These are phyloP conservation scores for Podarcis cretensis DNA, from an alignment of 2,113 vertebrate species.

Conservation along the genomic window DNA sequence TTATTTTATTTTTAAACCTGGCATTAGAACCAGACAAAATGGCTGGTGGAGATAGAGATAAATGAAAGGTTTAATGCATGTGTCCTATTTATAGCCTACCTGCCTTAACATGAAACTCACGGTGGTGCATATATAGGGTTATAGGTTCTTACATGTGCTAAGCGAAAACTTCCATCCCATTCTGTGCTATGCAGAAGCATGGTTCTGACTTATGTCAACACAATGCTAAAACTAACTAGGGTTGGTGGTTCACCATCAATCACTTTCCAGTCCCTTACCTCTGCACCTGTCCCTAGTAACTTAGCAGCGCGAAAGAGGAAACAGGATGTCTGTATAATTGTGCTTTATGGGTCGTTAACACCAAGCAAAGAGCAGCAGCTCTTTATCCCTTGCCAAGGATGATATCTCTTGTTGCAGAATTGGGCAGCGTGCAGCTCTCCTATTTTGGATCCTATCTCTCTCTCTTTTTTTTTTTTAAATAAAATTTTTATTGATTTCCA, in stretches of 20 bases:
- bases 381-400: not conserved
- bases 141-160: not conserved
- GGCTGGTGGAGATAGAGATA: not conserved
- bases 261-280: not conserved
- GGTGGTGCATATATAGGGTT: not conserved
- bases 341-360: not conserved
- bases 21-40: not conserved
- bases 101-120: not conserved
- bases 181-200: not conserved
- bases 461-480: too few relatives aligned
- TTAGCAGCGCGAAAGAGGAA: not conserved
- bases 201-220: not conserved
- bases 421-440: not conserved
- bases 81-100: not conserved
- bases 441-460: not conserved
- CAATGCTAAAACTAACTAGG: not conserved
- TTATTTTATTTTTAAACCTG: not conserved
- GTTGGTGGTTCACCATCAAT: not conserved
- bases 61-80: not conserved
- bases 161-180: not conserved
- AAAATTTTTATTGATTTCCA: too few relatives aligned
- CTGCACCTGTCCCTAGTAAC: not conserved
- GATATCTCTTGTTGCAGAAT: not conserved
- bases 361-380: not conserved
- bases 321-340: not conserved